Conservation (phyloP, 1,140 invertebrate genomes). For the Ridgeia piscesae region DNA sequence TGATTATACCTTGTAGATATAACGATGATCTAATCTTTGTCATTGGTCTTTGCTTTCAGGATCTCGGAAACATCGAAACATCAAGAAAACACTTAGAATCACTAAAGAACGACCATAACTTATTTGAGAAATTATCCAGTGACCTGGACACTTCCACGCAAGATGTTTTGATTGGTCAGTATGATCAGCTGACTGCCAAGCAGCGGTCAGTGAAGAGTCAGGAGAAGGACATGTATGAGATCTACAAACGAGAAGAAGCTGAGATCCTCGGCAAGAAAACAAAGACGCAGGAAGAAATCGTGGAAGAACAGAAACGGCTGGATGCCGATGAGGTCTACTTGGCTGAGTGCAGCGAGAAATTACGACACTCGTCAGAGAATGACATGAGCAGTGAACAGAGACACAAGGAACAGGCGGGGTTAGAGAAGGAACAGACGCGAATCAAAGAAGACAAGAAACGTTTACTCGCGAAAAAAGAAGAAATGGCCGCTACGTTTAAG, state of each 20-base stretch:
- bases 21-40: background rate
- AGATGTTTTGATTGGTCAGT: background rate
- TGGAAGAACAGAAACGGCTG: background rate
- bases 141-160: background rate
- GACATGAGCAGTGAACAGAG: background rate
- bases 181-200: background rate
- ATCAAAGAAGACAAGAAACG: background rate
- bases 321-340: conserved; percentile 8
- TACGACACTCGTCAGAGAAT: background rate
- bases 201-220: background rate
- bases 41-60: background rate
- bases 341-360: background rate
- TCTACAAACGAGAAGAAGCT: background rate
- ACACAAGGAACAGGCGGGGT: background rate
- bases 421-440: conserved; percentile 5
- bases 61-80: background rate
- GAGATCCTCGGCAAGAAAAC: background rate
- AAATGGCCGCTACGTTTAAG: background rate
- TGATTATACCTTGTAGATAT: too few relatives aligned
- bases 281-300: background rate
- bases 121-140: background rate
- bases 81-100: conserved; percentile 2
- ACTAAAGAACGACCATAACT: background rate
- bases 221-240: conserved; percentile 8
- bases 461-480: background rate